Evolutionary conservation across 2,888 invertebrate species (phyloP), one percentile per base, ranked within the genome.

Genomic region (Mactromeris polynyma): DNA sequence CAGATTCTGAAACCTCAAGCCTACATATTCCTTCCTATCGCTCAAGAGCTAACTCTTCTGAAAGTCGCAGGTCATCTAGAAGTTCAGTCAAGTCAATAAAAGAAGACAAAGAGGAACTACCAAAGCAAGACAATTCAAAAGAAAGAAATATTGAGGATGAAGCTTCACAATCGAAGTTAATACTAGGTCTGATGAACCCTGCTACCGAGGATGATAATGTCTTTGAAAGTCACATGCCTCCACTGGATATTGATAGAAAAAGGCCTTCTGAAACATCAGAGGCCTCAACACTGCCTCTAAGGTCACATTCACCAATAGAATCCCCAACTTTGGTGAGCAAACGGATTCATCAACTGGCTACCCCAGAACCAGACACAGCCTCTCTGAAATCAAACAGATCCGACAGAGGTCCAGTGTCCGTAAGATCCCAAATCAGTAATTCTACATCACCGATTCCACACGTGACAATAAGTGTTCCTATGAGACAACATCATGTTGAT

Each of bases 151-250:
- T 9, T 7, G 26, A 26, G n/a, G 36, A 80, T 26, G 79, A 87
- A 31, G 89, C 88, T 40, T 85, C 81, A 46, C 86, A 89, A 46
- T 88, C 84, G 40, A 69, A 86, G 21, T 80, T 92, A 2, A 92
- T 92, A 58, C 85, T 92, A 4, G 89, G 90, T 78, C 81, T 92
- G n/a, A 51, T 92, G 80, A 87, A 87, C 80, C 90, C 90, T 46
- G 88, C 64, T n/a, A 19, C 64, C 0, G 46, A 33, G 40, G 54
- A 86, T 54, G 86, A 86, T 33, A 36, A 81, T 54, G 82, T 87
- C 26, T 83, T 87, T 87, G 82, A 83, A 46, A 40, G 54, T 40
- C 21, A 81, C n/a, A 26, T n/a, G 33, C 77, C 58, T 21, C 78
- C 58, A 54, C 42, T 54, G 31, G 82, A 82, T 14, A 54, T 21